Base-by-base conservation (phyloP, 2,888 invertebrate genomes). In the Adineta ricciae region DNA sequence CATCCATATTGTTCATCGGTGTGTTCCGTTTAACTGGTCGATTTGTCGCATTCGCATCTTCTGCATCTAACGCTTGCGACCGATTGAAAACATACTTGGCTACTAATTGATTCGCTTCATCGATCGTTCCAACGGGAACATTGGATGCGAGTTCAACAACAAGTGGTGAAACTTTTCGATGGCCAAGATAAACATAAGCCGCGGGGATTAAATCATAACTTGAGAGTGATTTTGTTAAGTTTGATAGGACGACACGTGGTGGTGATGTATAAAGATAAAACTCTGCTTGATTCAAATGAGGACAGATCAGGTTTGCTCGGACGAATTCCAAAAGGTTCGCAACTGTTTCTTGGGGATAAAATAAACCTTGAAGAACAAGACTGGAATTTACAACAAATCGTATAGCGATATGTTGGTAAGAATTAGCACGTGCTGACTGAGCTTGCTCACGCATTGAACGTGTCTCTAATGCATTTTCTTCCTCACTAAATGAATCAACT, bases 321-420 rank as follows among this genome's bases (percentile, higher is more conserved):
- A 96, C 93, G 91, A 96, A 96, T 84, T 93, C 92, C 86, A 92
- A 92, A 9, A 97, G 92, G 86, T 93, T 92, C 87, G 92, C 91
- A 50, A 96, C 92, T 90, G 88, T 73, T 89, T 96, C 94, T 19
- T 92, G 91, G 1, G 96, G 94, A 87, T 92, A 92, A 89, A 97
- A 97, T 72, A 94, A 92, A 21, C 94, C 96, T 91, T 97, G 97
- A 38, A 97, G 92, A 72, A 96, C 94, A 83, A 94, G 92, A 84
- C 94, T 93, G 90, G 96, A 94, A 5, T 96, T 95, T 90, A 97
- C 96, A 89, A 94, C 94, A 86, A 97, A 91, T 85, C 96, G 92
- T 82, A 97, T 93, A 21, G 96, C 93, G 83, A 94, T 93, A 88
- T 93, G 93, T 88, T 93, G 93, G 90, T 95, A 95, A 87, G 92